Evolutionary conservation across 2,113 vertebrate genomes (phyloP).

Genomic region (Apeltes quadracus): DNA sequence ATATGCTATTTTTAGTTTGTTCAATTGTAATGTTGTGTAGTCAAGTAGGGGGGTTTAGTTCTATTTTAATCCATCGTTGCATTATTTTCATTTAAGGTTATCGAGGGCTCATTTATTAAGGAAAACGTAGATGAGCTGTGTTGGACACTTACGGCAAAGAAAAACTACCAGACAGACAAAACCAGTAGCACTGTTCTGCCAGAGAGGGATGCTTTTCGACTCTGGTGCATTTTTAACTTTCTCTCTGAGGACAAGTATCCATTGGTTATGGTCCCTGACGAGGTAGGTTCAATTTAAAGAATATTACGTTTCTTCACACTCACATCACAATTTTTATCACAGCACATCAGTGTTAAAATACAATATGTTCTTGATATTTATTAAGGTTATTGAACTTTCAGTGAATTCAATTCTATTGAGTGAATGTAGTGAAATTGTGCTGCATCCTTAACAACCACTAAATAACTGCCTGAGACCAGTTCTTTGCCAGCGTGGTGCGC

Average conservation of each 20-base stretch:
- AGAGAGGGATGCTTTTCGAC: slow-evolving; percentile 88
- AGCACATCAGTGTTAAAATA: background rate
- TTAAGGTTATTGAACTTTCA: too few relatives aligned
- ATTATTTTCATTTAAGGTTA: slow-evolving; percentile 81
- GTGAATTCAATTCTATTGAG: too few relatives aligned
- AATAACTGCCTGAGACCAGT: slow-evolving; percentile 30
- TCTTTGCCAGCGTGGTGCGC: slow-evolving; percentile 58
- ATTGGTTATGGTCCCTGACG: slow-evolving; percentile 92
- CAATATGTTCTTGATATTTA: background rate
- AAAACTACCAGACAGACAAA: slow-evolving; percentile 88
- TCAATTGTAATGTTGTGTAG: background rate
- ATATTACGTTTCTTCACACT: background rate
- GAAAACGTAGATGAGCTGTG: slow-evolving; percentile 94
- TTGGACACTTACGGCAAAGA: slow-evolving; percentile 96
- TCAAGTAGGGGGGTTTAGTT: too few relatives aligned
- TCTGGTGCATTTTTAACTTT: slow-evolving; percentile 99
- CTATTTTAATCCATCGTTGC: background rate
- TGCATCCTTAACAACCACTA: slow-evolving; percentile 30
- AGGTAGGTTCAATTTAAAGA: slow-evolving; percentile 82
- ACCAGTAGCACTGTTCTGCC: slow-evolving; percentile 81
- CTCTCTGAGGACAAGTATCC: slow-evolving; percentile 97
- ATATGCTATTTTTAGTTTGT: background rate
- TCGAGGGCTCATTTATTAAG: slow-evolving; percentile 91
- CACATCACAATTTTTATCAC: background rate
- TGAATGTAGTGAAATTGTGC: too few relatives aligned